Evolutionary conservation across 2,888 invertebrate species (phyloP).

Genomic region (Drosophila colorata): DNA sequence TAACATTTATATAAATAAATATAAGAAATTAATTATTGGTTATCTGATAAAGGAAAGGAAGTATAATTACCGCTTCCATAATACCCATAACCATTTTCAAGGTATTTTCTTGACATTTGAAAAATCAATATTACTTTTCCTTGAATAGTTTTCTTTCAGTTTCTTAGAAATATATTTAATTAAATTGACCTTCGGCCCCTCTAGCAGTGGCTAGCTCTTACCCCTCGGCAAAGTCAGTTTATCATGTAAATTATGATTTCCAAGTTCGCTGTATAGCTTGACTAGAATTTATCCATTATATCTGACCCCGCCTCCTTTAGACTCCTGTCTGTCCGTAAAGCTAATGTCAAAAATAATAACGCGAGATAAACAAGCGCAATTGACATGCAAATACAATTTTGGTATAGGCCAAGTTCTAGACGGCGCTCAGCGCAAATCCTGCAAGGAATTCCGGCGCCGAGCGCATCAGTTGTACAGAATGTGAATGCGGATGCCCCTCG

Average conservation of each 20-base stretch:
- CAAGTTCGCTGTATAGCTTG: conserved; percentile 53
- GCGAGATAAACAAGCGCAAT: conserved; percentile 77
- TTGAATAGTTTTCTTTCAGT: too few species aligned
- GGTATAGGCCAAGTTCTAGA: conserved; percentile 27
- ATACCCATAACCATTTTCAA: too few species aligned
- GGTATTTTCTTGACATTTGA: too few species aligned
- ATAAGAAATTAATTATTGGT: too few species aligned
- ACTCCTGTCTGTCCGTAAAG: conserved; percentile 13
- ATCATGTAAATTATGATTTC: conserved; percentile 59
- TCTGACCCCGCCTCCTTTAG: conserved; percentile 25
- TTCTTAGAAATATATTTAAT: too few species aligned
- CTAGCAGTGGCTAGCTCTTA: not conserved
- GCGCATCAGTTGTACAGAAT: conserved; percentile 33
- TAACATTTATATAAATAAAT: too few species aligned
- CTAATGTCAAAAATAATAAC: conserved; percentile 75
- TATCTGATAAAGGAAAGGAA: too few species aligned
- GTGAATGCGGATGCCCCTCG: conserved; percentile 12
- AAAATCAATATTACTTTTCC: too few species aligned
- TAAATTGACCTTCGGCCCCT: too few species aligned
- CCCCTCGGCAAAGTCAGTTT: conserved; percentile 7
- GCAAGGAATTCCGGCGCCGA: conserved; percentile 51
- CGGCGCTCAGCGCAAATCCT: conserved; percentile 21
- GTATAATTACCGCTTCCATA: too few species aligned
- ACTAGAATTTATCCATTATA: conserved; percentile 55
- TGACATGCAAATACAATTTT: conserved; percentile 78